Base-by-base conservation (phyloP, 2,888 invertebrate genomes). In the Orchestes rusci region DNA sequence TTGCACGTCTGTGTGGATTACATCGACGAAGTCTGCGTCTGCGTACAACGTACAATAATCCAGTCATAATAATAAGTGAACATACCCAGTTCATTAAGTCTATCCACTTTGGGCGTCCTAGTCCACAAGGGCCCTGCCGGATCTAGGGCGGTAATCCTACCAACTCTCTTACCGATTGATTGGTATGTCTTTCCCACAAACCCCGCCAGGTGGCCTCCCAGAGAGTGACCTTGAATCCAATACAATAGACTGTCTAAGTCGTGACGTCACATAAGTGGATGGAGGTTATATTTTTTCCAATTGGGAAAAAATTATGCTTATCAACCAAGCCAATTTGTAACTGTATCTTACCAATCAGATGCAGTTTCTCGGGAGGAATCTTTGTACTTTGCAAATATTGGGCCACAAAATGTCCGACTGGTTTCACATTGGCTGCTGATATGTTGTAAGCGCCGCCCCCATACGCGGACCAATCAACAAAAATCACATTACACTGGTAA, bases 1-100 rank as follows among this genome's bases (percentile, higher is more conserved):
- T 50, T 82, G 73, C 0, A 81, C 80, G 58, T 83, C 83, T 1
- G 84, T 82, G 56, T 84, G 84, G 39, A 82, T 71, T 2, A 83
- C 77, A 59, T 84, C 84, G 1, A 84, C 84, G 58, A 81, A 83
- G 3, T 69, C 60, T 0, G 82, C 84, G 56, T 84, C 83, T 1
- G 68, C n/a, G n/a, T n/a, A n/a, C n/a, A n/a, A n/a, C n/a, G n/a
- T n/a, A 23, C 32, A 40, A 32, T n/a, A 15, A 37, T 18, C 23
- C 23, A 23, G 8, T 23, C 5, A 28, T 16, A 2, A 31, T 31
- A 12, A n/a, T n/a, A n/a, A n/a, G n/a, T n/a, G n/a, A n/a, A n/a
- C n/a, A n/a, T n/a, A n/a, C n/a, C n/a, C n/a, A n/a, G n/a, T n/a
- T n/a, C n/a, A n/a, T n/a, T n/a, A n/a, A n/a, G n/a, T n/a, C n/a